Percentiles rank a stretch among this genome's conserved stretches.
phyloP scores from a whole-genome alignment of 2,113 vertebrate genomes.

The Narcine bancroftii region DNA sequence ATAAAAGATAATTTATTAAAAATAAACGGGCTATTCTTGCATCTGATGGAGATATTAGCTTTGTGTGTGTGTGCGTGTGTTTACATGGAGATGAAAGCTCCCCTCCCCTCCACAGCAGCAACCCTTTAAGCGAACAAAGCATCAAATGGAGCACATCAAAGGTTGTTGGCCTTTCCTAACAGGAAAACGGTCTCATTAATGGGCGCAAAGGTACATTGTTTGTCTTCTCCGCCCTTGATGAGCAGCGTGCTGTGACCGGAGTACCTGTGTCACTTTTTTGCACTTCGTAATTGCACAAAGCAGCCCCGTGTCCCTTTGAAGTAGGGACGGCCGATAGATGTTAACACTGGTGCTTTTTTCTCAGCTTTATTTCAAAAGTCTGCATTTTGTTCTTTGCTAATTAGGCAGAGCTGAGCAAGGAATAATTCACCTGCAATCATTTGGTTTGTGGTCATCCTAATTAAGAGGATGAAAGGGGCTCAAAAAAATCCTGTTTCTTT shows the following conservation, averaged over 20 bases:
- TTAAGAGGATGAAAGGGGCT: constrained; percentile 1
- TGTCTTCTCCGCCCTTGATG: constrained; percentile 68
- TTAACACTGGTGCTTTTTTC: constrained; percentile 67
- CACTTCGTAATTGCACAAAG: constrained; percentile 36
- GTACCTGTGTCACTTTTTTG: constrained; percentile 46
- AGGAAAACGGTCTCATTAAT: constrained; percentile 75
- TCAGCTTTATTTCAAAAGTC: constrained; percentile 53
- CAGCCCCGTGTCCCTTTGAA: constrained; percentile 40
- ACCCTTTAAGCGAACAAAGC: constrained; percentile 63
- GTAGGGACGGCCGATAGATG: constrained; percentile 56
- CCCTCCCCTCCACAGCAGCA: constrained; percentile 62
- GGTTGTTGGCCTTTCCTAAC: constrained; percentile 66
- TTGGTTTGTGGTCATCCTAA: constrained; percentile 10
- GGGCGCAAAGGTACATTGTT: constrained; percentile 67
- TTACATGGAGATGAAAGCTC: constrained; percentile 70
- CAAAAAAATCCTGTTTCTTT: not conserved
- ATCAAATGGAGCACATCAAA: constrained; percentile 75
- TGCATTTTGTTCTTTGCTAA: constrained; percentile 10
- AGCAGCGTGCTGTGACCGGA: constrained; percentile 62
- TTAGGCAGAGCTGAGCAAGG: constrained; percentile 41
- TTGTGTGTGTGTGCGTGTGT: constrained; percentile 44
- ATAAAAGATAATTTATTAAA: constrained; percentile 54
- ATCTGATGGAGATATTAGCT: constrained; percentile 54
- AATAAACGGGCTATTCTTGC: constrained; percentile 47
- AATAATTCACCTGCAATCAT: constrained; percentile 41